A percentile compares a stretch with the other conserved stretches of the same genome.
phyloP scores from a whole-genome alignment of 1,140 invertebrate genomes.

The Drosophila kikkawai region DNA sequence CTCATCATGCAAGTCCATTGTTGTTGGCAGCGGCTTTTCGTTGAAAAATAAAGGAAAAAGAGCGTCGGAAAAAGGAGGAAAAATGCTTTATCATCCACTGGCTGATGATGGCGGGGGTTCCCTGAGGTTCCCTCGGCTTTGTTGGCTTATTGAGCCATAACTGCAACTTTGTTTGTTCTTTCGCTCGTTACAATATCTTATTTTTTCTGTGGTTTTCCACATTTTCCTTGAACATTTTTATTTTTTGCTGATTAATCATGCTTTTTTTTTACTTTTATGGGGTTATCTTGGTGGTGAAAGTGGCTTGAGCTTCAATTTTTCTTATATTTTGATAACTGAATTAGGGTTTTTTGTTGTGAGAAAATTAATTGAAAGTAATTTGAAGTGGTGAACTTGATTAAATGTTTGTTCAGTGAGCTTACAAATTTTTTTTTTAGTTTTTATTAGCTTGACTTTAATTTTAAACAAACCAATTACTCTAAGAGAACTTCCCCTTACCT shows the following conservation, averaged over 20 bases:
- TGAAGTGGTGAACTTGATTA: constrained; percentile 1
- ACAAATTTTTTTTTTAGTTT: background rate
- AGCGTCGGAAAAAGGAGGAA: constrained; percentile 34
- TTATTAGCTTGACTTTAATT: background rate
- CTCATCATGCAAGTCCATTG: constrained; percentile 57
- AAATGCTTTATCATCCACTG: constrained; percentile 72
- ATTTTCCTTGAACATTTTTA: constrained; percentile 23
- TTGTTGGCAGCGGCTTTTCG: constrained; percentile 68
- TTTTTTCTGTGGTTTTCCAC: constrained; percentile 36
- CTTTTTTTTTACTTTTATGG: constrained; percentile 20
- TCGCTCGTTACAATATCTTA: constrained; percentile 32
- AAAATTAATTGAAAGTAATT: constrained; percentile 25
- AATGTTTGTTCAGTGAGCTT: constrained; percentile 4
- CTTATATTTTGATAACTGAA: constrained; percentile 66
- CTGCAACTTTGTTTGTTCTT: constrained; percentile 75
- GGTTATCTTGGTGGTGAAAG: constrained; percentile 55
- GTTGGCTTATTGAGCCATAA: constrained; percentile 78
- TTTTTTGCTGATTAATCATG: constrained; percentile 75
- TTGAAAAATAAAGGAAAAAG: constrained; percentile 26
- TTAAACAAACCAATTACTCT: background rate
- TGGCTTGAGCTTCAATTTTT: constrained; percentile 16
- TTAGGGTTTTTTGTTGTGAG: constrained; percentile 13
- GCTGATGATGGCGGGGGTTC: constrained; percentile 22
- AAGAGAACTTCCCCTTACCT: background rate
- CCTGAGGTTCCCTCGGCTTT: constrained; percentile 54